These are phyloP conservation scores for Carollia perspicillata DNA, from an alignment of 2,113 vertebrate species.

Conservation along the genomic window DNA sequence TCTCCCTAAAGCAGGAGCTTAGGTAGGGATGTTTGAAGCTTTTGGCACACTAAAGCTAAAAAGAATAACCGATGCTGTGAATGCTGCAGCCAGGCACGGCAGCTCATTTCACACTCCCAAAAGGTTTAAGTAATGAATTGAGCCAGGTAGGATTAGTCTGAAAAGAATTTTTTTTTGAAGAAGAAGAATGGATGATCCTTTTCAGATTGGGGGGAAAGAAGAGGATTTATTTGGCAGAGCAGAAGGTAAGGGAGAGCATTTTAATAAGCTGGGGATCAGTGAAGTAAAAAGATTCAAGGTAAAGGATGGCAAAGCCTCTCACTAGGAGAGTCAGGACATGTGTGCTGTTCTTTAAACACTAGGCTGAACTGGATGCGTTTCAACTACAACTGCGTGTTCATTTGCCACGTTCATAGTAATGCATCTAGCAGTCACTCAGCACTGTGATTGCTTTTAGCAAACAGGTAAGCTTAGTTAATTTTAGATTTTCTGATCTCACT, in stretches of 20 bases:
- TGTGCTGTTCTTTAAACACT: background rate
- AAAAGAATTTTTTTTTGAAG: constrained; percentile 9
- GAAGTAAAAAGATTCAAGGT: background rate
- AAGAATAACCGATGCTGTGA: constrained; percentile 5
- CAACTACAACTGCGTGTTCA: background rate
- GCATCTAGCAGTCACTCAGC: background rate
- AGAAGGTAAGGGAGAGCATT: background rate
- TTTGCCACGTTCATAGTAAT: background rate
- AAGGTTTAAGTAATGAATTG: constrained; percentile 40
- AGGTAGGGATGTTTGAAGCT: constrained; percentile 41
- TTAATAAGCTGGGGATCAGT: background rate
- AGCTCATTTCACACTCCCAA: constrained; percentile 53
- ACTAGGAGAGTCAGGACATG: background rate
- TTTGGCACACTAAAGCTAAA: constrained; percentile 31
- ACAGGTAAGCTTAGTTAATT: background rate
- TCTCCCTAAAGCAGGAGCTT: constrained; percentile 46
- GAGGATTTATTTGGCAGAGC: background rate
- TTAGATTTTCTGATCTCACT: background rate
- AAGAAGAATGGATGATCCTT: constrained; percentile 3
- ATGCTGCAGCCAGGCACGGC: background rate
- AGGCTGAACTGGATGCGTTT: background rate
- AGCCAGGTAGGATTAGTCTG: constrained; percentile 34
- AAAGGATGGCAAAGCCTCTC: background rate
- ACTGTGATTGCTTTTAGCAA: background rate
- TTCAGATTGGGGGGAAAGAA: background rate